Evolutionary conservation across 2,888 invertebrate species (phyloP).

Genomic region (Cylindroiulus punctatus): DNA sequence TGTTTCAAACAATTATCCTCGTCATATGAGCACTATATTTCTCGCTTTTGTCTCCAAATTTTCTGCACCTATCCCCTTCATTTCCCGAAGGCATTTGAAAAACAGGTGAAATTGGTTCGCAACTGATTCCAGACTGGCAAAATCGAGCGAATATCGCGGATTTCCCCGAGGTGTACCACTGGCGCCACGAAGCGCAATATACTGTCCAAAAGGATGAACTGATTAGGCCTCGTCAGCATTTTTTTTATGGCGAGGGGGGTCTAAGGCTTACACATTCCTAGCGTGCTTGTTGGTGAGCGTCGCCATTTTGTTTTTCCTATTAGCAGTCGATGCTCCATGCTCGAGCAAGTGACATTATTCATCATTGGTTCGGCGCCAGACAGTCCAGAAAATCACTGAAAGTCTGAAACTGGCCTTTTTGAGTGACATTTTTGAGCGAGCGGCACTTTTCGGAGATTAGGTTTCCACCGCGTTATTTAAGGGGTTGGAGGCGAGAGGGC

Average conservation of each 20-base stretch:
- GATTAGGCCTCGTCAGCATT: slow-evolving; percentile 23
- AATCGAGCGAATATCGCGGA: neutral
- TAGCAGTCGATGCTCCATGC: neutral
- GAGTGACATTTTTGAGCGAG: slow-evolving; percentile 34
- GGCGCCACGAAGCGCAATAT: slow-evolving; percentile 34
- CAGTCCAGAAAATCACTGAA: slow-evolving; percentile 38
- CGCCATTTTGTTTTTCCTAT: slow-evolving; percentile 25
- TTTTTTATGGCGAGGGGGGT: neutral
- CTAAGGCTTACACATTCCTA: neutral
- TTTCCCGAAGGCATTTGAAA: neutral
- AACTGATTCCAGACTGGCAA: neutral
- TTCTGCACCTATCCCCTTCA: too few species aligned
- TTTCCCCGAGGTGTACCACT: slow-evolving; percentile 9
- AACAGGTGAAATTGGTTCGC: neutral
- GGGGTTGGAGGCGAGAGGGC: slow-evolving; percentile 12
- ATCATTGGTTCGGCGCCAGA: slow-evolving; percentile 38
- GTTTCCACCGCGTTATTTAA: slow-evolving; percentile 8
- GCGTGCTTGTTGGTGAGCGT: neutral
- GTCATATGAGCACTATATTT: too few species aligned
- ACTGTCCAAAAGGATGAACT: slow-evolving; percentile 34
- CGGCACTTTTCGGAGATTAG: slow-evolving; percentile 38
- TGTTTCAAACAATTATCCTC: too few species aligned
- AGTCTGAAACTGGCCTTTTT: slow-evolving; percentile 28
- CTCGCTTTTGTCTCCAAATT: too few species aligned
- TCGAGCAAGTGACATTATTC: slow-evolving; percentile 23